These are phyloP conservation scores for Drosophila nikananu DNA, from an alignment of 1,140 invertebrate genomes.

Conservation along the genomic window DNA sequence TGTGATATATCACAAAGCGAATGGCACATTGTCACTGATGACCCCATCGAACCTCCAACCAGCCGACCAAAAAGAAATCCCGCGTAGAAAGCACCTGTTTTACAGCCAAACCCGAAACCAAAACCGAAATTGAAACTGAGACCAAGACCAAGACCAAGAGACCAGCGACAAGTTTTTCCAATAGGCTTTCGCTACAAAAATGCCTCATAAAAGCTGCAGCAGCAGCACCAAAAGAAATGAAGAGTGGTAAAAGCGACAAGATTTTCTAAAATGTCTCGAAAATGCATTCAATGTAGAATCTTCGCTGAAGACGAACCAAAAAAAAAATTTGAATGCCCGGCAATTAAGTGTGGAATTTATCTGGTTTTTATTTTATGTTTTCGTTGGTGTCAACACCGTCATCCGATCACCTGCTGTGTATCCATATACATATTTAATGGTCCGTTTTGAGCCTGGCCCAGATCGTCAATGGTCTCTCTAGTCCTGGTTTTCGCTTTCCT, in stretches of 20 bases:
- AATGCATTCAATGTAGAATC: conserved; percentile 67
- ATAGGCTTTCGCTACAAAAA: conserved; percentile 81
- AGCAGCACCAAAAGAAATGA: conserved; percentile 44
- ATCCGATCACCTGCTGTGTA: conserved; percentile 62
- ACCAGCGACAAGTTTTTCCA: conserved; percentile 76
- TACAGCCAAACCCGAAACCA: conserved; percentile 54
- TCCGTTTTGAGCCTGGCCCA: conserved; percentile 57
- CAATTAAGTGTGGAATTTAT: conserved; percentile 78
- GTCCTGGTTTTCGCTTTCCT: conserved; percentile 80
- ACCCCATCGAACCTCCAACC: conserved; percentile 34
- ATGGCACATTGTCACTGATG: conserved; percentile 52
- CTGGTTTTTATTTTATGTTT: conserved; percentile 20
- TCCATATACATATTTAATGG: conserved; percentile 45
- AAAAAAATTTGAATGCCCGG: conserved; percentile 65
- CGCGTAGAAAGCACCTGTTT: conserved; percentile 78
- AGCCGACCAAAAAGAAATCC: conserved; percentile 2
- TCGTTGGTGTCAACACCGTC: conserved; percentile 50
- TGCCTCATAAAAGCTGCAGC: conserved; percentile 73
- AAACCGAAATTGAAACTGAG: conserved; percentile 43
- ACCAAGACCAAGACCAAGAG: conserved; percentile 29
- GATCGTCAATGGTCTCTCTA: conserved; percentile 47
- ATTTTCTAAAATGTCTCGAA: conserved; percentile 39
- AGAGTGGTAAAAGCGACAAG: conserved; percentile 29
- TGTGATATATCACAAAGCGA: conserved; percentile 75
- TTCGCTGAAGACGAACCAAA: conserved; percentile 7